Conservation (phyloP, 1,140 invertebrate genomes). For the Drosophila persimilis region DNA sequence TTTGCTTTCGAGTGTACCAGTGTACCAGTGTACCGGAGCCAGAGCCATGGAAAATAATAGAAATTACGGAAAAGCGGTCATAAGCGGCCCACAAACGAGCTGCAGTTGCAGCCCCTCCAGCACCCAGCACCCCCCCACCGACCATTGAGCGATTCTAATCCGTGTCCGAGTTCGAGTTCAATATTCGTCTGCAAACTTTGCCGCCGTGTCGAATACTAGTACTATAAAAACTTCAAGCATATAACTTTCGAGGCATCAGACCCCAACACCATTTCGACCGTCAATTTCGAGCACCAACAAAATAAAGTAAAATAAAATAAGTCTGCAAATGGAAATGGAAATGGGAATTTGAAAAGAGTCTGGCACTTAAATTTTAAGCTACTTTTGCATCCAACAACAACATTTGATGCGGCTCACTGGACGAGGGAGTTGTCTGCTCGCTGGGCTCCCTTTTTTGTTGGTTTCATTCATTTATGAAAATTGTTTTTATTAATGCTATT, state of each 20-base stretch:
- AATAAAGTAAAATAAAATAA: background rate
- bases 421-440: constrained; percentile 24
- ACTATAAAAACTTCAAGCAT: constrained; percentile 49
- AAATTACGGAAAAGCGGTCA: constrained; percentile 75
- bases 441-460: constrained; percentile 10
- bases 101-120: constrained; percentile 38
- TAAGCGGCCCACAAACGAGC: constrained; percentile 60
- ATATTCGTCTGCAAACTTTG: constrained; percentile 72
- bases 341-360: background rate
- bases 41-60: constrained; percentile 69
- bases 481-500: constrained; percentile 75
- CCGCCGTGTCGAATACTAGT: constrained; percentile 32
- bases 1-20: constrained; percentile 60
- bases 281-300: constrained; percentile 31
- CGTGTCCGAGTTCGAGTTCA: constrained; percentile 51
- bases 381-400: constrained; percentile 50
- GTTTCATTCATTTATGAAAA: constrained; percentile 76
- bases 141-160: constrained; percentile 31
- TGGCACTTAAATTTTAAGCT: constrained; percentile 55
- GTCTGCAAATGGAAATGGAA: constrained; percentile 16
- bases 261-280: constrained; percentile 14
- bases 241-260: constrained; percentile 11
- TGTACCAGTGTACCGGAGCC: background rate
- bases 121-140: constrained; percentile 1
- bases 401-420: constrained; percentile 57